Evolutionary conservation across 1,140 invertebrate genomes (phyloP).

Genomic region (Drosophila albomicans): DNA sequence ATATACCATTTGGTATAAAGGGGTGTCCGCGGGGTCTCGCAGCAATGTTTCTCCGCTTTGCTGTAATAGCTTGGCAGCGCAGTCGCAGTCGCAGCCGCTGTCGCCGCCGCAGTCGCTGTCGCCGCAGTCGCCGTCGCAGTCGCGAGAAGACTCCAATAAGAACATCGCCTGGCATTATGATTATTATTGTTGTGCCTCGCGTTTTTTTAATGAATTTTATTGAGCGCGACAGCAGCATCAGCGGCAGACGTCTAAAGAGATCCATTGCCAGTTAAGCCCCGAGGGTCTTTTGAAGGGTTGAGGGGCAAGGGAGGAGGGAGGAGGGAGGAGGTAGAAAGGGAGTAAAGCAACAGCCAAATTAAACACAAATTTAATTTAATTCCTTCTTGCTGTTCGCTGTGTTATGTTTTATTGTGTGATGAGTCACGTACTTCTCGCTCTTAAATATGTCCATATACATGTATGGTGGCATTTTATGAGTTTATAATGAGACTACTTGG

Average conservation of each 20-base stretch:
- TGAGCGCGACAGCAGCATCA: slow-evolving; percentile 60
- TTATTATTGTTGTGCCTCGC: slow-evolving; percentile 55
- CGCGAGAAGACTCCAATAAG: slow-evolving; percentile 41
- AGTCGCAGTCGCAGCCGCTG: slow-evolving; percentile 18
- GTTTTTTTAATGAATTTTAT: slow-evolving; percentile 71
- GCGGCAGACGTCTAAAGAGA: slow-evolving; percentile 7
- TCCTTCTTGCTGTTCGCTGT: neutral
- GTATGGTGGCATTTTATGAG: neutral
- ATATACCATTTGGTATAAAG: too few relatives aligned
- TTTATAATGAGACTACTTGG: neutral
- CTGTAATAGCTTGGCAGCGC: slow-evolving; percentile 52
- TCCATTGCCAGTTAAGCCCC: slow-evolving; percentile 33
- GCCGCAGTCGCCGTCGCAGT: neutral
- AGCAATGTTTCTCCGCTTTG: slow-evolving; percentile 42
- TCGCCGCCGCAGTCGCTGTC: neutral
- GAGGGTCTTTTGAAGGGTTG: neutral
- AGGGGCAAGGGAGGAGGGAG: neutral
- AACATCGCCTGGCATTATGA: slow-evolving; percentile 42
- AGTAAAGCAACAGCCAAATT: slow-evolving; percentile 34
- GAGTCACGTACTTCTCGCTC: slow-evolving; percentile 11
- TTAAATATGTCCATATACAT: too few relatives aligned
- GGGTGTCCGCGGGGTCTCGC: slow-evolving; percentile 39
- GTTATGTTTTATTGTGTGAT: neutral
- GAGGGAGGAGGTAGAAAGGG: neutral
- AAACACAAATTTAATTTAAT: slow-evolving; percentile 39